Evolutionary conservation across 2,113 vertebrate species (phyloP).

Genomic region (Rhegmatorhina hoffmannsi): DNA sequence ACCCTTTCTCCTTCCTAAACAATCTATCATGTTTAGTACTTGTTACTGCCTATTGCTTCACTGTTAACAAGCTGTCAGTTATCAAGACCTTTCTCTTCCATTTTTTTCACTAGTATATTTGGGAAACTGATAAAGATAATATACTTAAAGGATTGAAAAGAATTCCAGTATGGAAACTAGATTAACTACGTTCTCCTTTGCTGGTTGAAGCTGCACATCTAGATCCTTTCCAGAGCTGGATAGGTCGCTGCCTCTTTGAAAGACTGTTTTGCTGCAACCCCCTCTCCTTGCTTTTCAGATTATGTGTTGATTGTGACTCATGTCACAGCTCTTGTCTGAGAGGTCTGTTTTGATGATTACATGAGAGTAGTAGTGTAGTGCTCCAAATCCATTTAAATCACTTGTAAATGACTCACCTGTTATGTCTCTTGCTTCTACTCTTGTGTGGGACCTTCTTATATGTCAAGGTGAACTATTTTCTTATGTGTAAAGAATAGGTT

Average conservation of each 20-base stretch:
- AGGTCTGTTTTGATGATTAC: conserved; percentile 5
- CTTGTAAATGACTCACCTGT: conserved; percentile 6
- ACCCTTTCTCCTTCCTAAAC: background rate
- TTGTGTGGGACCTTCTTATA: background rate
- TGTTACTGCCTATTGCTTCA: background rate
- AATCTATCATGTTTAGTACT: background rate
- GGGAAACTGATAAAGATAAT: background rate
- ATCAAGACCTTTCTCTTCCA: background rate
- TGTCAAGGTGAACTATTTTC: conserved; percentile 9
- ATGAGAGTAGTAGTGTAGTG: background rate
- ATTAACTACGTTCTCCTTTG: background rate
- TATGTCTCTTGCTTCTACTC: background rate
- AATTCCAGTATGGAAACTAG: background rate
- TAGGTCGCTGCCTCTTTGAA: background rate
- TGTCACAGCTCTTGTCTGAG: conserved; percentile 11
- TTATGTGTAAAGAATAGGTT: background rate
- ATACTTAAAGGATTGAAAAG: background rate
- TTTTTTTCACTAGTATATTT: background rate
- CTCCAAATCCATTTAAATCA: conserved; percentile 23
- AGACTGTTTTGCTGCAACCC: background rate
- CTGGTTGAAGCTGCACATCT: background rate
- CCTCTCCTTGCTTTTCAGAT: background rate
- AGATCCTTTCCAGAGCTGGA: background rate
- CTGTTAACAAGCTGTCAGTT: background rate
- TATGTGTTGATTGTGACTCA: background rate